Evolutionary conservation across 2,797 vertebrate genomes (phyloP).

Genomic region (Myotis daubentonii): DNA sequence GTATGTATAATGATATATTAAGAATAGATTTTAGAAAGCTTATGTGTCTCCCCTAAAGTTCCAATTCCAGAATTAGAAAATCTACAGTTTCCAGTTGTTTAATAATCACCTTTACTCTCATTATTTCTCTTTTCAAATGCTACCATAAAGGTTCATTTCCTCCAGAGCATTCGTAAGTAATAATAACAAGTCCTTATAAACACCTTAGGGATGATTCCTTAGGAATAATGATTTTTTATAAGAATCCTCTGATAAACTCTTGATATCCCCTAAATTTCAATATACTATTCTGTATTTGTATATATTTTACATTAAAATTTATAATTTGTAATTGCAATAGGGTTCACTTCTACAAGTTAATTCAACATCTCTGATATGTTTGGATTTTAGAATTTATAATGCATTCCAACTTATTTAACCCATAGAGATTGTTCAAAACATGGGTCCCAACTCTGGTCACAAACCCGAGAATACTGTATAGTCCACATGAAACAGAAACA

Average conservation of each 20-base stretch:
- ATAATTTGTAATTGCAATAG: not conserved
- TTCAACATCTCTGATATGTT: not conserved
- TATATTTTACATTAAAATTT: constrained; percentile 1
- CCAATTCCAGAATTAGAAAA: not conserved
- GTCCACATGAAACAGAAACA: not conserved
- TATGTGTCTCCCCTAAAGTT: not conserved
- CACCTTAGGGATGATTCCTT: not conserved
- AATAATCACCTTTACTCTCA: not conserved
- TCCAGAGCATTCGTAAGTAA: not conserved
- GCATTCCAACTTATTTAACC: not conserved
- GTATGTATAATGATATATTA: not conserved
- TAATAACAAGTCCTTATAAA: not conserved
- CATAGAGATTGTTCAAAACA: not conserved
- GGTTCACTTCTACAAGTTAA: not conserved
- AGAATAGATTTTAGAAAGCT: not conserved
- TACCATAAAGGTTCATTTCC: not conserved
- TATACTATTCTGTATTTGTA: not conserved
- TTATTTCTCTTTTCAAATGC: not conserved
- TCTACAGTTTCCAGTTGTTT: not conserved
- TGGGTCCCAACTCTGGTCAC: not conserved
- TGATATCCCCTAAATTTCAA: not conserved
- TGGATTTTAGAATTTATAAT: constrained; percentile 12
- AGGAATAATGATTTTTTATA: not conserved
- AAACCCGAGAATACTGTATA: not conserved
- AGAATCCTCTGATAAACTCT: not conserved